Conservation (phyloP, 64 coral and sea anemone genomes). For the Porites australiensis region DNA sequence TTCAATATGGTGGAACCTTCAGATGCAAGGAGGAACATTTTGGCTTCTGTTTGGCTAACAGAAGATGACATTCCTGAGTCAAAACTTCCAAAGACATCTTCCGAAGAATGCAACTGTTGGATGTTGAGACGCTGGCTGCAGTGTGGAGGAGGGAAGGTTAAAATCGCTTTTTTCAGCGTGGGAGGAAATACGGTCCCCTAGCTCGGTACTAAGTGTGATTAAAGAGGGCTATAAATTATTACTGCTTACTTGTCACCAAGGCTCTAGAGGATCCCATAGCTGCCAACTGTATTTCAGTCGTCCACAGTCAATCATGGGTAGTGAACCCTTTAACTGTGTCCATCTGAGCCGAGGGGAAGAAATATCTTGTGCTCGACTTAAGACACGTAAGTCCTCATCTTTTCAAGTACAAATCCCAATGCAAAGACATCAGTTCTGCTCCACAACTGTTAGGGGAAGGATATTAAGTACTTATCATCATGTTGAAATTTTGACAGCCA, state of each 20-base stretch:
- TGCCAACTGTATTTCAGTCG: slow-evolving; percentile 1
- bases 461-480: slow-evolving; percentile 49
- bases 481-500: slow-evolving; percentile 1
- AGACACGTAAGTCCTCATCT: slow-evolving; percentile 55
- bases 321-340: slow-evolving; percentile 43
- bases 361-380: slow-evolving; percentile 43
- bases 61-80: background rate
- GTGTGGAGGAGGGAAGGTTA: background rate
- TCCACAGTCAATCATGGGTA: background rate
- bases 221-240: slow-evolving; percentile 43
- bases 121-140: slow-evolving; percentile 33
- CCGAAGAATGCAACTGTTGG: slow-evolving; percentile 56
- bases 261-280: slow-evolving; percentile 19
- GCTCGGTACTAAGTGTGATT: slow-evolving; percentile 50
- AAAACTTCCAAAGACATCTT: background rate
- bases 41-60: background rate
- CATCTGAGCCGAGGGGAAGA: slow-evolving; percentile 23
- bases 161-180: slow-evolving; percentile 11
- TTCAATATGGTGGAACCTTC: background rate
- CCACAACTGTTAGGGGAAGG: slow-evolving; percentile 1
- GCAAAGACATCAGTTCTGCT: slow-evolving; percentile 31
- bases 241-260: slow-evolving; percentile 7
- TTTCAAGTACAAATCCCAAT: slow-evolving; percentile 50
- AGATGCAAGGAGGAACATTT: background rate
- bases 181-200: slow-evolving; percentile 28